Percentiles rank a stretch among this genome's conserved stretches.
These are phyloP conservation scores for Drosophila kanapiae DNA, from an alignment of 1,140 invertebrate genomes.

Conservation along the genomic window DNA sequence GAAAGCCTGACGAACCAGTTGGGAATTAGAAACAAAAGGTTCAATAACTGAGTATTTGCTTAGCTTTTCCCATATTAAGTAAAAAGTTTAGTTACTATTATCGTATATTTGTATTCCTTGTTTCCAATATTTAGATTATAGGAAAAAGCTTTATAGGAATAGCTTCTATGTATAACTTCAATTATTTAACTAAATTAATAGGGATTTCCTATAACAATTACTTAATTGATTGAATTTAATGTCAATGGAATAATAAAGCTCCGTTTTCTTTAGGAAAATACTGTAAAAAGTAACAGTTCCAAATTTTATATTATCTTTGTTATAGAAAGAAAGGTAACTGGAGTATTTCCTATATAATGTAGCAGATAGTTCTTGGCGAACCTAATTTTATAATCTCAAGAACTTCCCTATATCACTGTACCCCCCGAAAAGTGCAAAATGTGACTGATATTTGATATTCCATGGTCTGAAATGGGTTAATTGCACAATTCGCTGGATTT, in stretches of 20 bases:
- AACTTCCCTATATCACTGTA: not conserved
- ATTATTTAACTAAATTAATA: not conserved
- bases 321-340: not conserved
- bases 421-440: not conserved
- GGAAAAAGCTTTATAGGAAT: not conserved
- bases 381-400: not conserved
- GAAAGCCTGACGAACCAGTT: not conserved
- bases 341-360: not conserved
- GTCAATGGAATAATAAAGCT: too few species aligned
- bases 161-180: not conserved
- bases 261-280: not conserved
- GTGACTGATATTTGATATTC: slow-evolving; percentile 28
- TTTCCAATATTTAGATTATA: not conserved
- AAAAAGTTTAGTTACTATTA: not conserved
- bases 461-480: slow-evolving; percentile 38
- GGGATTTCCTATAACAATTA: not conserved
- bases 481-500: slow-evolving; percentile 42
- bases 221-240: too few species aligned
- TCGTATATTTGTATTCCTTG: not conserved
- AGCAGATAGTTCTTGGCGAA: not conserved
- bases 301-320: too few species aligned
- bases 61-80: not conserved
- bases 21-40: not conserved
- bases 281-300: not conserved
- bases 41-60: not conserved